These are phyloP conservation scores for Caenorhabditis macrosperma DNA, from an alignment of 2,888 invertebrate species.

Conservation along the genomic window DNA sequence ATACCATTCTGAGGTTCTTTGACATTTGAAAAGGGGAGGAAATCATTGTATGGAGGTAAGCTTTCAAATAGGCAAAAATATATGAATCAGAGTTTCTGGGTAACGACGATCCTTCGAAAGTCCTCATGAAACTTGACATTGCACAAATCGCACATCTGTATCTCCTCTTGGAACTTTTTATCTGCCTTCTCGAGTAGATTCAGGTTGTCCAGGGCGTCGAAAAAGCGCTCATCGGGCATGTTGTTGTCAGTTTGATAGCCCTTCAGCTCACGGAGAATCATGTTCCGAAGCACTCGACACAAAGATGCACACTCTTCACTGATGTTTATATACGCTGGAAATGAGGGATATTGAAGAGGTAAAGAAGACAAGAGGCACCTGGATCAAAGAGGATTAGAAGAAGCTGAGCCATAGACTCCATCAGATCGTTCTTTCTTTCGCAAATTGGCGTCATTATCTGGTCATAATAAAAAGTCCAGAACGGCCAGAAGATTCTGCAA, in stretches of 20 bases:
- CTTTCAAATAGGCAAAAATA: too few species aligned
- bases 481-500: too few species aligned
- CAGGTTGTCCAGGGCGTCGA: conserved; percentile 33
- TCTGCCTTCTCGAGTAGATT: conserved; percentile 38
- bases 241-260: conserved; percentile 35
- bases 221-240: conserved; percentile 18
- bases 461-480: too few species aligned
- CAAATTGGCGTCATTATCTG: too few species aligned
- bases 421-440: too few species aligned
- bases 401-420: too few species aligned
- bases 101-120: conserved; percentile 31
- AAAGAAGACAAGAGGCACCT: too few species aligned
- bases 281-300: conserved; percentile 18
- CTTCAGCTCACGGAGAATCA: conserved; percentile 40
- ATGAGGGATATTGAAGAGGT: too few species aligned
- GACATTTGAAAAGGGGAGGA: too few species aligned
- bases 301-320: conserved; percentile 35
- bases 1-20: too few species aligned
- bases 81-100: conserved; percentile 20
- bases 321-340: conserved; percentile 42
- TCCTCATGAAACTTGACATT: conserved; percentile 27
- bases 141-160: conserved; percentile 21
- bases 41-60: too few species aligned
- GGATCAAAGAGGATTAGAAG: too few species aligned
- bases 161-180: conserved; percentile 31